Evolutionary conservation across 2,888 invertebrate species (phyloP).

Genomic region (Melanostoma scalare): DNA sequence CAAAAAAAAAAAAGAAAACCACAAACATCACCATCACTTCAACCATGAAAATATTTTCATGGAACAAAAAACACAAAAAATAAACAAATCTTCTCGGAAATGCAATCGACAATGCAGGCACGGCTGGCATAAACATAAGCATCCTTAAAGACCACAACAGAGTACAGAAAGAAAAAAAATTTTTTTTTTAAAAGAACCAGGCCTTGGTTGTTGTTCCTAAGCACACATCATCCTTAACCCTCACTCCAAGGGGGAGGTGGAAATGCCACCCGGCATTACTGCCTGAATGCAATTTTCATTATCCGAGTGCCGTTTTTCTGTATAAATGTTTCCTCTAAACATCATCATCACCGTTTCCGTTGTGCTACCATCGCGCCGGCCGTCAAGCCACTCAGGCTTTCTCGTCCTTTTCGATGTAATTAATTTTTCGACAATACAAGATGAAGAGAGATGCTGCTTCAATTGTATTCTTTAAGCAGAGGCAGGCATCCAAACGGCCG

Average conservation of each 20-base stretch:
- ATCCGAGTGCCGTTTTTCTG: conserved; percentile 59
- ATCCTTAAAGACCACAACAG: conserved; percentile 57
- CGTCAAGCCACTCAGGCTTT: conserved; percentile 63
- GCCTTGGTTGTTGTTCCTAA: conserved; percentile 66
- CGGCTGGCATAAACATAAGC: conserved; percentile 28
- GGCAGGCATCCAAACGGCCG: conserved; percentile 32
- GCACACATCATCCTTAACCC: conserved; percentile 8
- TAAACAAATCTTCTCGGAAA: conserved; percentile 41
- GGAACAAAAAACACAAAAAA: conserved; percentile 3
- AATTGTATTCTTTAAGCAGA: conserved; percentile 42
- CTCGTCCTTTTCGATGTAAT: conserved; percentile 69
- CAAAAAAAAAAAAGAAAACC: too few species aligned
- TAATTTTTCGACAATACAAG: conserved; percentile 72
- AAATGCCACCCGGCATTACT: conserved; percentile 30
- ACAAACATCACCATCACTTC: conserved; percentile 43
- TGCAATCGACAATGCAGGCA: conserved; percentile 62
- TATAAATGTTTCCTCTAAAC: conserved; percentile 30
- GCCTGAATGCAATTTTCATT: conserved; percentile 53
- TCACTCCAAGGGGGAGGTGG: neutral
- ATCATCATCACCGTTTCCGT: conserved; percentile 42
- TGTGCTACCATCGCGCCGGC: neutral
- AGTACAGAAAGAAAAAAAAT: conserved; percentile 1
- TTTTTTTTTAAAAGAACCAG: conserved; percentile 4
- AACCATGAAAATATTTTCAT: conserved; percentile 57
- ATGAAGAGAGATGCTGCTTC: conserved; percentile 53